These are phyloP conservation scores for Drosophila pallidifrons DNA, from an alignment of 1,140 invertebrate species.

Conservation along the genomic window DNA sequence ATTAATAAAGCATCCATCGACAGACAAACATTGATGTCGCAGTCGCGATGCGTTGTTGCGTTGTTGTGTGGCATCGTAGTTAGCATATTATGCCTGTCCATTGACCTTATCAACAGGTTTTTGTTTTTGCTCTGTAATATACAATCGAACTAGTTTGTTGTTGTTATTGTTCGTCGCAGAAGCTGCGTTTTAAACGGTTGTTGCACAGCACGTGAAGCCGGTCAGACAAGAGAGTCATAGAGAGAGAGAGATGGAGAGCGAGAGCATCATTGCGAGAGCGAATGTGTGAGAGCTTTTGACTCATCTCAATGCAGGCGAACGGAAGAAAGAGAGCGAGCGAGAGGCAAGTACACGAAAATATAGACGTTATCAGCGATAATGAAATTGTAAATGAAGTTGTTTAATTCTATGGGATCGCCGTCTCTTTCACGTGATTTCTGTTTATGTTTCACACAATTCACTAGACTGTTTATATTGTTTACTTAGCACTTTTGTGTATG, in stretches of 20 bases:
- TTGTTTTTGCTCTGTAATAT: constrained; percentile 20
- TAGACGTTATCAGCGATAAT: constrained; percentile 44
- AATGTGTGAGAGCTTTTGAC: background rate
- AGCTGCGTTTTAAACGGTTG: constrained; percentile 34
- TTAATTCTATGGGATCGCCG: constrained; percentile 1
- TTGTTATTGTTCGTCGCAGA: constrained; percentile 26
- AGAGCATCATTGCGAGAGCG: background rate
- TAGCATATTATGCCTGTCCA: constrained; percentile 49
- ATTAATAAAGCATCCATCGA: constrained; percentile 1
- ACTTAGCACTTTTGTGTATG: constrained; percentile 5
- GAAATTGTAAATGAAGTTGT: constrained; percentile 29
- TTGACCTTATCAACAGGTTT: constrained; percentile 78
- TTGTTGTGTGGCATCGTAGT: background rate
- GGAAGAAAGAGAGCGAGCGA: background rate
- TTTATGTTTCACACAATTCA: constrained; percentile 18
- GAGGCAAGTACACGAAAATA: background rate
- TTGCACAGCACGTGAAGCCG: constrained; percentile 49
- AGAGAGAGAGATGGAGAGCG: background rate
- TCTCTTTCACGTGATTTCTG: constrained; percentile 30
- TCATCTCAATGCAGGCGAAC: background rate
- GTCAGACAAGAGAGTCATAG: constrained; percentile 13
- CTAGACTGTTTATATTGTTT: constrained; percentile 5
- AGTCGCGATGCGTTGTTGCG: constrained; percentile 1
- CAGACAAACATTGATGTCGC: too few relatives aligned
- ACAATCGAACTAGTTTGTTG: constrained; percentile 45